A percentile compares a stretch with the other conserved stretches of the same genome.
phyloP scores from a whole-genome alignment of 2,113 vertebrate species.

The Poecile atricapillus region DNA sequence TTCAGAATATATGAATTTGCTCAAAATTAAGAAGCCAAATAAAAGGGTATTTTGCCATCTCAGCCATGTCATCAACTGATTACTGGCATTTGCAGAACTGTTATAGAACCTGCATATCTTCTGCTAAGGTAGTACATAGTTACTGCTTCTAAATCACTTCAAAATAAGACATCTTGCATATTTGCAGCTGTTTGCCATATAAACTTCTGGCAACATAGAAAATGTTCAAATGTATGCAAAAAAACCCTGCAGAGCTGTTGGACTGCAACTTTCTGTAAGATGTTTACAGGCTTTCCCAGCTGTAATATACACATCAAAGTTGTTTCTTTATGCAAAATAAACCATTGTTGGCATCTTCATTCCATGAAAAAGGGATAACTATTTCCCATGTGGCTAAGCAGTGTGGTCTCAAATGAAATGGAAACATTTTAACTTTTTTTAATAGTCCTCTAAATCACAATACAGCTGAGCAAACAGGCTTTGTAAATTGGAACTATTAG shows the following conservation, averaged over 20 bases:
- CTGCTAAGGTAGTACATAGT: neutral
- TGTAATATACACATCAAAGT: neutral
- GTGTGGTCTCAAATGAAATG: constrained; percentile 34
- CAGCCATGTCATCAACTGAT: neutral
- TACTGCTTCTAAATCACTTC: neutral
- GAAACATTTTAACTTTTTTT: constrained; percentile 23
- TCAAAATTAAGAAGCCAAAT: neutral
- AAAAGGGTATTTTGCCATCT: neutral
- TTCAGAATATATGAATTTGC: neutral
- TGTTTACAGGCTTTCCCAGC: neutral
- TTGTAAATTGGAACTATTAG: constrained; percentile 53
- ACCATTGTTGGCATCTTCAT: neutral
- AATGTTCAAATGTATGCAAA: neutral
- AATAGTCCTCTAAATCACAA: constrained; percentile 23
- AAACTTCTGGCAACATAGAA: neutral
- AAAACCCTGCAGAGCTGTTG: neutral
- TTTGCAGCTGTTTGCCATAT: neutral
- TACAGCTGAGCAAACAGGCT: constrained; percentile 35
- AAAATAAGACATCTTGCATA: neutral
- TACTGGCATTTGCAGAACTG: neutral
- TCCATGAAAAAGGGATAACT: neutral
- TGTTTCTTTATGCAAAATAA: neutral
- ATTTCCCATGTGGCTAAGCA: constrained; percentile 5
- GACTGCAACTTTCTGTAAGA: neutral
- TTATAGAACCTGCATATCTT: neutral